Evolutionary conservation across 1,140 invertebrate genomes (phyloP), one percentile per base, ranked within the genome.

Genomic region (Cotesia typhae): DNA sequence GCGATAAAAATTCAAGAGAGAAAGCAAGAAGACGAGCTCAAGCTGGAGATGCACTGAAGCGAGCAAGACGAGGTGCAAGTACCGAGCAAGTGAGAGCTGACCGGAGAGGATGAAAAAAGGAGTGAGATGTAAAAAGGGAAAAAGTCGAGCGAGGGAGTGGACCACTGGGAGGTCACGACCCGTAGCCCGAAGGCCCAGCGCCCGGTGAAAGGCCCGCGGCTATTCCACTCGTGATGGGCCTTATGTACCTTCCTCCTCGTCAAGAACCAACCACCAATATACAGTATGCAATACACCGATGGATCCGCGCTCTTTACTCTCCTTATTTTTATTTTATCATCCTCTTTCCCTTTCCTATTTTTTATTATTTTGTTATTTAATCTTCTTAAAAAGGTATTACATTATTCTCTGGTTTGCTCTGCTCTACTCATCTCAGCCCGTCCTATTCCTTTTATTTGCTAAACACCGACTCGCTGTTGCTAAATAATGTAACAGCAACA

Each of bases 161-260:
- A 80, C 79, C 79, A 75, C 77, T 77, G 78, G 76, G 77, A 80
- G 82, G 82, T 84, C 82, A 80, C 79, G 82, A 84, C 82, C 82
- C 76, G 81, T 76, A 81, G 75, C 81, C 80, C 74, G 74, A 57
- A 67, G 63, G 57, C 74, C 35, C 61, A 35, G 64, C 38, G 37
- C 67, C 67, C 72, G 63, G 73, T 74, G 76, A 75, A 74, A 77
- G 76, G 67, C 73, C 73, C 74, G 20, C 72, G 71, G 76, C 76
- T 74, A 75, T 76, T 72, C 72, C 10, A 7, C 41, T 69, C 72
- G 72, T 71, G 75, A 67, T 65, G 67, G 28, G 52, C 72, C 55
- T 38, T 41, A 51, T 55, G 12, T n/a, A 41, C 72, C 38, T 38
- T 17, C 41, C 35, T 10, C 12, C 41, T 28, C 28, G 1, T 28